phyloP scores from a whole-genome alignment of 2,888 invertebrate genomes.

The Zele albiditarsus region DNA sequence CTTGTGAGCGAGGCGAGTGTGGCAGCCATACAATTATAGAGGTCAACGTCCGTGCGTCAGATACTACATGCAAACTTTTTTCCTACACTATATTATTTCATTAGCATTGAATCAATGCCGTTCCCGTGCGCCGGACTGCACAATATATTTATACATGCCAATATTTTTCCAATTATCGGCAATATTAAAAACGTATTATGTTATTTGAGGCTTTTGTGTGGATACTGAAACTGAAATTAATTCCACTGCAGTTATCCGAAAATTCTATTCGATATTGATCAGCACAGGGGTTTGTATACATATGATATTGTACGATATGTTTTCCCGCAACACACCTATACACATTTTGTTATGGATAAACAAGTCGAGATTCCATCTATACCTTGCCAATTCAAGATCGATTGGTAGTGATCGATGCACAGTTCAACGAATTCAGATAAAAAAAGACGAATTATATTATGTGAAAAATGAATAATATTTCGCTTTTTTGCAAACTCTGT shows the following conservation, averaged over 20 bases:
- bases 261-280: conserved; percentile 55
- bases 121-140: too few species aligned
- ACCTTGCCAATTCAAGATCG: conserved; percentile 7
- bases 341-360: conserved; percentile 40
- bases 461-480: not conserved
- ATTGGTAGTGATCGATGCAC: not conserved
- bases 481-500: not conserved
- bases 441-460: not conserved
- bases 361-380: conserved; percentile 33
- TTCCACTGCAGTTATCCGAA: conserved; percentile 57
- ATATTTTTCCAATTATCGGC: not conserved
- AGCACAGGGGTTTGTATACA: conserved; percentile 46
- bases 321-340: too few species aligned
- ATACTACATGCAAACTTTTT: not conserved
- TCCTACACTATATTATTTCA: not conserved
- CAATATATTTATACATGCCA: not conserved
- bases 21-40: conserved; percentile 4
- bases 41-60: conserved; percentile 1
- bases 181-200: not conserved
- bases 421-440: not conserved
- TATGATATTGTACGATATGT: conserved; percentile 33
- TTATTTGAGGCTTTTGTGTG: not conserved
- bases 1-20: not conserved
- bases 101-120: too few species aligned
- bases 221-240: conserved; percentile 32